These are phyloP conservation scores for Phortica magna DNA, from an alignment of 2,888 invertebrate genomes.

Conservation along the genomic window DNA sequence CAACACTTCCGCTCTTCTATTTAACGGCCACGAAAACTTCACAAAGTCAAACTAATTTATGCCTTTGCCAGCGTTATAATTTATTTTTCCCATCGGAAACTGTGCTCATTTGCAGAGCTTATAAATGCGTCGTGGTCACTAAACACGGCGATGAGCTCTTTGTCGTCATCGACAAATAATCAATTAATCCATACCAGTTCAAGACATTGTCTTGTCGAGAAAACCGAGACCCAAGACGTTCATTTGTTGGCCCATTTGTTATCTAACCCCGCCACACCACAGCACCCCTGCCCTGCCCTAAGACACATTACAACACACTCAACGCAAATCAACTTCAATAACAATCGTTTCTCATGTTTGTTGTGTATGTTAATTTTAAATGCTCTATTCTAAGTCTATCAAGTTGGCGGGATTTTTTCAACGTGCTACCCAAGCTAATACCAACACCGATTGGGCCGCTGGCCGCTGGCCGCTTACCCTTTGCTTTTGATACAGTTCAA, in stretches of 20 bases:
- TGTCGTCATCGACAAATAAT: constrained; percentile 65
- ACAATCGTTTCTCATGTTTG: constrained; percentile 23
- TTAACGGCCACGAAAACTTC: not conserved
- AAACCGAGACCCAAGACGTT: constrained; percentile 58
- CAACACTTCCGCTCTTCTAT: constrained; percentile 25
- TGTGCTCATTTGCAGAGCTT: constrained; percentile 55
- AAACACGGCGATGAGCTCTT: constrained; percentile 4
- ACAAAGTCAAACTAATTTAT: constrained; percentile 20
- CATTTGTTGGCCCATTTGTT: constrained; percentile 64
- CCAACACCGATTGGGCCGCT: not conserved
- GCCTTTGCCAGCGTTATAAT: constrained; percentile 39
- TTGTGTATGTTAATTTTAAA: constrained; percentile 16
- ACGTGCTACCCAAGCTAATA: not conserved
- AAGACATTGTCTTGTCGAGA: no score
- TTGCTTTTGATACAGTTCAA: constrained; percentile 56
- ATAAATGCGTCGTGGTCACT: constrained; percentile 34
- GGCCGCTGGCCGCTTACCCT: not conserved
- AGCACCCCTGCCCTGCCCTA: not conserved
- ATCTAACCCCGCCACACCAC: not conserved
- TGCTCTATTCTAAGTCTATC: constrained; percentile 15
- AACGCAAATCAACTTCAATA: not conserved
- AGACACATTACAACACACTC: constrained; percentile 2
- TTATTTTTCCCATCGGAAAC: constrained; percentile 57
- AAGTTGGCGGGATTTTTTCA: constrained; percentile 6
- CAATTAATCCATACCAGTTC: constrained; percentile 72